Evolutionary conservation across 2,113 vertebrate genomes (phyloP).

Genomic region (Prionailurus bengalensis): DNA sequence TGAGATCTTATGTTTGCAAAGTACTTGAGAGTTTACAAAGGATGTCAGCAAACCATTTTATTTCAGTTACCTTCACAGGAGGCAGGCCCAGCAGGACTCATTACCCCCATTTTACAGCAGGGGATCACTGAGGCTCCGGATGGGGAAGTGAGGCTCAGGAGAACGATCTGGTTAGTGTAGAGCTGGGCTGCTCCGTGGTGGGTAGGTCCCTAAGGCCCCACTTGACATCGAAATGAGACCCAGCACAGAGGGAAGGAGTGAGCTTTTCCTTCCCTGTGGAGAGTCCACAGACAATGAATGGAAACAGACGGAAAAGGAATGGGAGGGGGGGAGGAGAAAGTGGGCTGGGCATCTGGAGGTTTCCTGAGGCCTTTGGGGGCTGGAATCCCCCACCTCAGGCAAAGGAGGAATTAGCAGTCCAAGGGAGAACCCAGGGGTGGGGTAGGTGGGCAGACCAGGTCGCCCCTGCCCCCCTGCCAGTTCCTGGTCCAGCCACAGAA

Average conservation of each 20-base stretch:
- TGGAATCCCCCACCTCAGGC: slow-evolving; percentile 72
- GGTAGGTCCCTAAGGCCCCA: not conserved
- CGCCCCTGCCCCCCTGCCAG: not conserved
- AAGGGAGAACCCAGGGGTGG: not conserved
- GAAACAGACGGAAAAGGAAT: slow-evolving; percentile 2
- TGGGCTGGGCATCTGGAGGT: fast-evolving
- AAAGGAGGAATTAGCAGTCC: slow-evolving; percentile 50
- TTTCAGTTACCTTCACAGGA: not conserved
- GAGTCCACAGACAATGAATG: not conserved
- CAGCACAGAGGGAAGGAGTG: not conserved
- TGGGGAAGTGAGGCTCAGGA: not conserved
- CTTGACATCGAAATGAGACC: not conserved
- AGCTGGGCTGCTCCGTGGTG: not conserved
- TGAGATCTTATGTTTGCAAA: not conserved
- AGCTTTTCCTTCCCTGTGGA: not conserved
- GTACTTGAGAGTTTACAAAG: not conserved
- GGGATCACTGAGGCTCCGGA: not conserved
- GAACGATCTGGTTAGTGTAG: not conserved
- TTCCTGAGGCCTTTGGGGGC: not conserved
- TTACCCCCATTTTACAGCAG: not conserved
- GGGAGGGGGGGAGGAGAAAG: not conserved
- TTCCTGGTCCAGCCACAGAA: not conserved
- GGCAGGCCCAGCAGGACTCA: not conserved
- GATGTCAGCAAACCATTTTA: not conserved
- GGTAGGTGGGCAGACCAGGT: not conserved